Evolutionary conservation across 2,797 vertebrate genomes (phyloP), one percentile per base, ranked within the genome.

Genomic region (Rhinichthys osculus): DNA sequence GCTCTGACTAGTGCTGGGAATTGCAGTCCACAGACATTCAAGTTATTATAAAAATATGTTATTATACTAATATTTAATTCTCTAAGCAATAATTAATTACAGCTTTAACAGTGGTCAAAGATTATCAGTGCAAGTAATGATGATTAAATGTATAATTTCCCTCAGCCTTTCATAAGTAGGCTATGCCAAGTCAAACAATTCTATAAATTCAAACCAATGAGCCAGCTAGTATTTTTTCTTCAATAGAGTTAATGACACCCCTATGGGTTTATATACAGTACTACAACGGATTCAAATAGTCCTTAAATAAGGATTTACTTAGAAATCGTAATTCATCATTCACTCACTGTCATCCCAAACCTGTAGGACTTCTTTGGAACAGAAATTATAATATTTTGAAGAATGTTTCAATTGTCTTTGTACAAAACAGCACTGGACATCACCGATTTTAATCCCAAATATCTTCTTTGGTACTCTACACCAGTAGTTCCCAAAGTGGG

Each of bases 81-180:
- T 76, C 7, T 27, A 66, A 74, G 7, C 5, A 76, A 74, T 38
- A 83, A 83, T 67, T 52, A 66, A 83, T 67, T 52, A 66, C 40
- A 47, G 71, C 27, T 50, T 74, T 74, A 42, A 23, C 2, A 52
- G 14, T 21, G 54, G 71, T 67, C 59, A 38, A 50, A 64, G 40
- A 83, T 64, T 8, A 73, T 64, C 23, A 42, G 38, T 23, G 57
- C 27, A 64, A 74, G 33, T 16, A 40, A 83, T 54, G 21, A 44
- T 62, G 64, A 47, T 52, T 64, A 82, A 73, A 73, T 62, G 17
- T 47, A 83, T 33, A 16, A 83, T 50, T 47, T 74, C 11, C 7
- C 40, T 40, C 10, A 44, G n/a, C 30, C n/a, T 72, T 82, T 82
- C 17, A 73, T 19, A 73, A 47, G 14, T 42, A 71, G 59, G 16